A percentile compares a stretch with the other conserved stretches of the same genome.
Conservation (phyloP, 2,888 invertebrate species). For the Cantharis rustica region DNA sequence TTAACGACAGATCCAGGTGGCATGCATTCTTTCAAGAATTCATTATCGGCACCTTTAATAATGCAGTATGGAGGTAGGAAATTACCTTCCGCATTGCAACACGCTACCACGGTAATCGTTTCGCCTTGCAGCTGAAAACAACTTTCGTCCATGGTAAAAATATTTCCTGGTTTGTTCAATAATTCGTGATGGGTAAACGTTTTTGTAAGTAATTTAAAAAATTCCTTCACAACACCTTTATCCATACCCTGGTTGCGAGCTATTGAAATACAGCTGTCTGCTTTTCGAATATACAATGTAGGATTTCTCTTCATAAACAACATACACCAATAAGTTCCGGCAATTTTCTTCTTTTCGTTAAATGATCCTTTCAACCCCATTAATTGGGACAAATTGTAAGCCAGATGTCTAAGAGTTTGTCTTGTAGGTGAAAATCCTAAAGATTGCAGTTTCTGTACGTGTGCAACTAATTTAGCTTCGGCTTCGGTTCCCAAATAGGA, state of each 20-base stretch:
- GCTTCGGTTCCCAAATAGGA: not conserved
- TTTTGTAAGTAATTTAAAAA: not conserved
- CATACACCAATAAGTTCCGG: not conserved
- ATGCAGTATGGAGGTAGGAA: not conserved
- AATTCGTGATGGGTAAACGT: not conserved
- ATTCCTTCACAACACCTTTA: not conserved
- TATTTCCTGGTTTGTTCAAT: not conserved
- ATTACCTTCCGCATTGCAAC: conserved; percentile 1
- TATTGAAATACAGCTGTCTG: not conserved
- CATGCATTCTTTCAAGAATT: not conserved
- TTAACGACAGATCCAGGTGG: not conserved
- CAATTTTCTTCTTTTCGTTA: not conserved
- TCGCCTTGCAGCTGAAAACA: not conserved
- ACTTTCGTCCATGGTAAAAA: not conserved
- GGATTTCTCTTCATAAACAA: not conserved
- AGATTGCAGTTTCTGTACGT: not conserved
- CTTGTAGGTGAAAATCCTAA: not conserved
- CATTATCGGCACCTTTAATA: not conserved
- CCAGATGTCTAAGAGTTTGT: not conserved
- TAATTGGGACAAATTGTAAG: not conserved
- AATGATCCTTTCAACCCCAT: not conserved
- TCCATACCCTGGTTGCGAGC: not conserved
- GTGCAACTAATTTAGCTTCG: not conserved
- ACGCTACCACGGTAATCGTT: not conserved
- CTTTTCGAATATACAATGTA: not conserved